Conservation (phyloP, 1,140 invertebrate species). For the Pseudobourletiella spinata region DNA sequence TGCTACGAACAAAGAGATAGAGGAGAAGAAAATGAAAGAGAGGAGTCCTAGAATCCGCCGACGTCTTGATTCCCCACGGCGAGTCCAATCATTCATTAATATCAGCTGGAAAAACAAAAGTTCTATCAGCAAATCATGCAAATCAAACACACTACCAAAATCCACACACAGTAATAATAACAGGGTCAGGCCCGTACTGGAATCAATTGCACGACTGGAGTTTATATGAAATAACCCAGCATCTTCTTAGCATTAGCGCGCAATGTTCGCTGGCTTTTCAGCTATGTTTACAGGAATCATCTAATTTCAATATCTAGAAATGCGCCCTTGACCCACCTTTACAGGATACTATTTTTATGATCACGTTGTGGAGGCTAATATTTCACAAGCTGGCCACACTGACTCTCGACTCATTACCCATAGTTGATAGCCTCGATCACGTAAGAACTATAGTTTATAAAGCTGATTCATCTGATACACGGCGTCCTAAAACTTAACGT, state of each 20-base stretch:
- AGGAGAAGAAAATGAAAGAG: slow-evolving; percentile 25
- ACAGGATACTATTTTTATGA: too few relatives aligned
- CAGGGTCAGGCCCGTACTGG: not conserved
- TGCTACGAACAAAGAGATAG: slow-evolving; percentile 11
- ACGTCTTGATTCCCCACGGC: slow-evolving; percentile 10
- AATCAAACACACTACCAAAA: not conserved
- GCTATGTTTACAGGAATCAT: too few relatives aligned
- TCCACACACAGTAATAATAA: not conserved
- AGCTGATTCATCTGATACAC: too few relatives aligned
- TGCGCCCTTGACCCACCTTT: too few relatives aligned
- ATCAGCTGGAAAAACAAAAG: slow-evolving; percentile 25
- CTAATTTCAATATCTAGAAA: too few relatives aligned
- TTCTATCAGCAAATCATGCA: not conserved
- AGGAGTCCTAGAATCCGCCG: slow-evolving; percentile 26
- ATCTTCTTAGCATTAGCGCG: not conserved
- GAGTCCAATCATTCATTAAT: slow-evolving; percentile 30
- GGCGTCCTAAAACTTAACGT: too few relatives aligned
- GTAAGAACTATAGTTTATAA: too few relatives aligned
- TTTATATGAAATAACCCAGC: not conserved
- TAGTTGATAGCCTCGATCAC: too few relatives aligned
- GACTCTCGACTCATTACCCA: too few relatives aligned
- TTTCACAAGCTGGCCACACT: too few relatives aligned
- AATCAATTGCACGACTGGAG: not conserved
- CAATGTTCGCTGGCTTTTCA: too few relatives aligned
- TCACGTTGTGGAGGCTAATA: too few relatives aligned